A percentile compares a stretch with the other conserved stretches of the same genome.
phyloP scores from a whole-genome alignment of 2,113 vertebrate species.

The Plestiodon gilberti region DNA sequence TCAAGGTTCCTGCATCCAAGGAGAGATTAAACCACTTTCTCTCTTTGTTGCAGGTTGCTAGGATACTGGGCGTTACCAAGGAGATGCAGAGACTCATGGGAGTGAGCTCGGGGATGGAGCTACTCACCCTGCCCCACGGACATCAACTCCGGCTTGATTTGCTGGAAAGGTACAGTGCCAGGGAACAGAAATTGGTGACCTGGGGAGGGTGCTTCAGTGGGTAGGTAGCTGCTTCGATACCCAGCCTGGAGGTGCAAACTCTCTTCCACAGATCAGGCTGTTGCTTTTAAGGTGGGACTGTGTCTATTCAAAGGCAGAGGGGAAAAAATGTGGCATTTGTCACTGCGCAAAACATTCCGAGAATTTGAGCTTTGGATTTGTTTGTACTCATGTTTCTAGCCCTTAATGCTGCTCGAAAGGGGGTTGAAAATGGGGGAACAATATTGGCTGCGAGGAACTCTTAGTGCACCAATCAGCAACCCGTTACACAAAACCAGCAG shows the following conservation, averaged over 20 bases:
- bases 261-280: not conserved
- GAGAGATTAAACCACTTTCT: slow-evolving; percentile 67
- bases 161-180: slow-evolving; percentile 88
- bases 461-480: not conserved
- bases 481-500: not conserved
- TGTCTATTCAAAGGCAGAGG: not conserved
- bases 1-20: slow-evolving; percentile 52
- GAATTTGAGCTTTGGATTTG: not conserved
- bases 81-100: slow-evolving; percentile 98
- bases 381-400: not conserved
- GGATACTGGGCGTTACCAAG: slow-evolving; percentile 91
- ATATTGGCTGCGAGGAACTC: not conserved
- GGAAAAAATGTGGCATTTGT: too few relatives aligned
- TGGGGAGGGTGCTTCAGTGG: too few relatives aligned
- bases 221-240: not conserved
- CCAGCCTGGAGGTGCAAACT: not conserved
- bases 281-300: too few relatives aligned
- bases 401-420: not conserved
- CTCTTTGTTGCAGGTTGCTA: slow-evolving; percentile 85
- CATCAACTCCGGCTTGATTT: slow-evolving; percentile 96
- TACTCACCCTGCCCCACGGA: slow-evolving; percentile 96
- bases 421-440: not conserved
- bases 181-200: not conserved
- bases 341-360: not conserved
- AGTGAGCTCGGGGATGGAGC: slow-evolving; percentile 94